These are phyloP conservation scores for cattle (Bos taurus) DNA, from an alignment of 2,113 vertebrate genomes.

Conservation along the genomic window DNA sequence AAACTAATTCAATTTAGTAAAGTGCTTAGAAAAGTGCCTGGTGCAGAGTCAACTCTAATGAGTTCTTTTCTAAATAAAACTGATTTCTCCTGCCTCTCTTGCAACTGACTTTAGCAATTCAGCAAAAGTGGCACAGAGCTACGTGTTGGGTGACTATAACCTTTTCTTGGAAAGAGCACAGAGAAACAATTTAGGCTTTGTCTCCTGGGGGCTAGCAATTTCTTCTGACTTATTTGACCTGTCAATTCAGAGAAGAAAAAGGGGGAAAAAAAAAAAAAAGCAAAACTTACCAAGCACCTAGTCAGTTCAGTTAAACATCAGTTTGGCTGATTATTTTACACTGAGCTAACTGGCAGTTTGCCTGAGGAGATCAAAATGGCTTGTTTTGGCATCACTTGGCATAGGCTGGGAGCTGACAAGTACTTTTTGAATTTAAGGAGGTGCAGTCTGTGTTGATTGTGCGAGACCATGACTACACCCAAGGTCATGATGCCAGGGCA, in stretches of 20 bases:
- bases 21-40: neutral
- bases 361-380: neutral
- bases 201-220: neutral
- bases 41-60: neutral
- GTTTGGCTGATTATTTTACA: neutral
- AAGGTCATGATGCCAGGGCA: neutral
- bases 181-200: neutral
- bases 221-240: conserved; percentile 24
- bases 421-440: neutral
- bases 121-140: neutral
- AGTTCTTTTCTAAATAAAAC: neutral
- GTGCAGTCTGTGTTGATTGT: neutral
- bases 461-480: neutral
- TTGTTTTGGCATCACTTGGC: neutral
- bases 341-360: neutral
- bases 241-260: conserved; percentile 13
- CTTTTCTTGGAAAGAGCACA: neutral
- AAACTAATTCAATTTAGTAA: neutral
- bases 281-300: neutral
- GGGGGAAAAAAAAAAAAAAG: neutral
- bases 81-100: neutral
- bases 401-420: neutral
- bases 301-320: conserved; percentile 38
- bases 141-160: neutral
- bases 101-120: neutral